phyloP scores from a whole-genome alignment of 2,797 vertebrate genomes.

The Antrozous pallidus region DNA sequence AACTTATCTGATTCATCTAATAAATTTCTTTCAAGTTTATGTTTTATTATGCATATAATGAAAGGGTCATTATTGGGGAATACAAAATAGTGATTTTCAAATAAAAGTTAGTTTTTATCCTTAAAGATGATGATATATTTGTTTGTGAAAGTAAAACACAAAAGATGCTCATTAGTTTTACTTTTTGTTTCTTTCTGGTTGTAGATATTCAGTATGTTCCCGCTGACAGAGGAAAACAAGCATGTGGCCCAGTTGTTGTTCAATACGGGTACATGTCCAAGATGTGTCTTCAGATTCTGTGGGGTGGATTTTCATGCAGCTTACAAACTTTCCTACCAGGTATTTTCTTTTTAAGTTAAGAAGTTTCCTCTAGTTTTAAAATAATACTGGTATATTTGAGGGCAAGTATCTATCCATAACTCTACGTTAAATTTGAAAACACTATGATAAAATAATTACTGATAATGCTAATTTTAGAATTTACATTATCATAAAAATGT shows the following conservation, averaged over 20 bases:
- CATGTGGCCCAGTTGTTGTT: constrained; percentile 87
- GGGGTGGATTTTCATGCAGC: constrained; percentile 85
- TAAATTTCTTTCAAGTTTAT: constrained; percentile 25
- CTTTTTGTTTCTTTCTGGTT: constrained; percentile 24
- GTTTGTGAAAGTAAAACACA: constrained; percentile 29
- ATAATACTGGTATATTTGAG: not conserved
- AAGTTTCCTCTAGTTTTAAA: constrained; percentile 15
- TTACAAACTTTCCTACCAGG: constrained; percentile 88
- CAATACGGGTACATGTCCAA: constrained; percentile 88
- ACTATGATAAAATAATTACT: constrained; percentile 18
- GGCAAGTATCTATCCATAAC: not conserved
- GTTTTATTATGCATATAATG: constrained; percentile 10
- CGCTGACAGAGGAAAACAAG: constrained; percentile 89
- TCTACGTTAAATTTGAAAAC: not conserved
- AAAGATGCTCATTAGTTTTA: constrained; percentile 40
- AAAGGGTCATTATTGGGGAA: not conserved
- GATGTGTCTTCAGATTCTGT: constrained; percentile 95
- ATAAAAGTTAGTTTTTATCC: constrained; percentile 32
- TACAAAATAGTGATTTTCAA: constrained; percentile 20
- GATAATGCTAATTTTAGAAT: not conserved
- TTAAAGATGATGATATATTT: not conserved
- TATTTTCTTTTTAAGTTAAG: constrained; percentile 73
- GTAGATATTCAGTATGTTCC: constrained; percentile 83
- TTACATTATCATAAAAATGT: not conserved
- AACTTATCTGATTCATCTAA: not conserved